Percentiles rank a stretch among this genome's conserved stretches.
These are phyloP conservation scores for Sylvia borin DNA, from an alignment of 2,797 vertebrate genomes.

Conservation along the genomic window DNA sequence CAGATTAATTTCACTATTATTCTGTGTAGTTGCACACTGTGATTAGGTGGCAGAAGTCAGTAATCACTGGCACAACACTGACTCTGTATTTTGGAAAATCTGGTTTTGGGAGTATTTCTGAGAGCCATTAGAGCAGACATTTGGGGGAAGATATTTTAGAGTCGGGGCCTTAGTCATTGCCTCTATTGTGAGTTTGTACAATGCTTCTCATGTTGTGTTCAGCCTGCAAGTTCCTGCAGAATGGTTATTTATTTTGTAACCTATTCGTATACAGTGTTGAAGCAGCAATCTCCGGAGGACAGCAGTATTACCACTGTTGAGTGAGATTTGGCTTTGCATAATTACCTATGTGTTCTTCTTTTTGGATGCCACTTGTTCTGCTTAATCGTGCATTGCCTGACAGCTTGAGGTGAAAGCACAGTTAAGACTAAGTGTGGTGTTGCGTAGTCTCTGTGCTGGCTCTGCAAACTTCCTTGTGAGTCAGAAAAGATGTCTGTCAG, in stretches of 20 bases:
- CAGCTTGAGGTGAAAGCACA: background rate
- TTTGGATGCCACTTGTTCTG: background rate
- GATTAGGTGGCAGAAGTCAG: background rate
- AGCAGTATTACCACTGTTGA: background rate
- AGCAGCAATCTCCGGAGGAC: background rate
- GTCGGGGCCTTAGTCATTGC: background rate
- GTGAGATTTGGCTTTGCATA: background rate
- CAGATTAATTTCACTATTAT: slow-evolving; percentile 14
- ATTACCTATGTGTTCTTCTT: background rate
- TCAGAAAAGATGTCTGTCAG: background rate
- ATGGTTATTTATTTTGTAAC: background rate
- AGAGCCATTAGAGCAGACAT: background rate
- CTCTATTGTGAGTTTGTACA: background rate
- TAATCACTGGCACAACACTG: background rate
- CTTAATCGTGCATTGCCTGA: background rate
- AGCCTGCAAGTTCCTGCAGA: background rate
- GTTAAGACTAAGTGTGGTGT: background rate
- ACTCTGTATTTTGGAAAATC: background rate
- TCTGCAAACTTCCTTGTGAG: background rate
- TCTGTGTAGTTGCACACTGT: background rate
- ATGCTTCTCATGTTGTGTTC: background rate
- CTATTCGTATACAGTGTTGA: background rate
- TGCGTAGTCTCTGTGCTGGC: background rate
- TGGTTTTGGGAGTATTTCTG: background rate
- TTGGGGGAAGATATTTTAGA: background rate